Percentiles rank a stretch among this genome's conserved stretches.
Evolutionary conservation across 2,113 vertebrate species (phyloP).

Genomic region (Melanerpes formicivorus): DNA sequence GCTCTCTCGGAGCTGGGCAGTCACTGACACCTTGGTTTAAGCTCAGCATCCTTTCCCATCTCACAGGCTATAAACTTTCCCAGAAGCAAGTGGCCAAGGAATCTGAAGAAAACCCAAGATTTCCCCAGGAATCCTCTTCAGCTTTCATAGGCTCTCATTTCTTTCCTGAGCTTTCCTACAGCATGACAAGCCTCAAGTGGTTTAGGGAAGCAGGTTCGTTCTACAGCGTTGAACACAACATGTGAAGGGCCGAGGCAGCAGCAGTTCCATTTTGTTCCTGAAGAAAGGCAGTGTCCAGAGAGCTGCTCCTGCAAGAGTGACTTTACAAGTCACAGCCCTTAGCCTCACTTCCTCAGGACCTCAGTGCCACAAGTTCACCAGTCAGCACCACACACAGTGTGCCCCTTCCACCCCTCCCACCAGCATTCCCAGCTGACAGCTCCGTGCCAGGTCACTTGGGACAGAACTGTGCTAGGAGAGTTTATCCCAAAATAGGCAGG

Average conservation of each 20-base stretch:
- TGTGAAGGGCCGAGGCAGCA: background rate
- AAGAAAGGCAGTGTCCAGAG: background rate
- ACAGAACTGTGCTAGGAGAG: fast-evolving
- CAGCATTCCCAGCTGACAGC: background rate
- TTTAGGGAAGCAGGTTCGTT: background rate
- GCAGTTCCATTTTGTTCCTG: background rate
- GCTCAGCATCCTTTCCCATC: background rate
- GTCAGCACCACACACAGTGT: fast-evolving
- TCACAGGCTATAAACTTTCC: background rate
- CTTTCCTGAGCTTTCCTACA: background rate
- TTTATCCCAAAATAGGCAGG: background rate
- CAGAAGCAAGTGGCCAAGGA: background rate
- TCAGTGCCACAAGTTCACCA: background rate
- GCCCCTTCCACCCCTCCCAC: background rate
- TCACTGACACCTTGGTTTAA: background rate
- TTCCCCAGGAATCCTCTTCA: background rate
- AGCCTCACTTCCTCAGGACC: background rate
- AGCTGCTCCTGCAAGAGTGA: background rate
- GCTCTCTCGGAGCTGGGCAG: background rate
- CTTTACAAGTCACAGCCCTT: background rate
- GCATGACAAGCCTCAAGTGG: background rate
- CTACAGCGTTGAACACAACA: background rate
- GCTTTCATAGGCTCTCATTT: background rate
- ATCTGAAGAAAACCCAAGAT: background rate
- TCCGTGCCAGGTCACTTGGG: background rate